Evolutionary conservation across 2,888 invertebrate genomes (phyloP).

Genomic region (Eledona agricola): DNA sequence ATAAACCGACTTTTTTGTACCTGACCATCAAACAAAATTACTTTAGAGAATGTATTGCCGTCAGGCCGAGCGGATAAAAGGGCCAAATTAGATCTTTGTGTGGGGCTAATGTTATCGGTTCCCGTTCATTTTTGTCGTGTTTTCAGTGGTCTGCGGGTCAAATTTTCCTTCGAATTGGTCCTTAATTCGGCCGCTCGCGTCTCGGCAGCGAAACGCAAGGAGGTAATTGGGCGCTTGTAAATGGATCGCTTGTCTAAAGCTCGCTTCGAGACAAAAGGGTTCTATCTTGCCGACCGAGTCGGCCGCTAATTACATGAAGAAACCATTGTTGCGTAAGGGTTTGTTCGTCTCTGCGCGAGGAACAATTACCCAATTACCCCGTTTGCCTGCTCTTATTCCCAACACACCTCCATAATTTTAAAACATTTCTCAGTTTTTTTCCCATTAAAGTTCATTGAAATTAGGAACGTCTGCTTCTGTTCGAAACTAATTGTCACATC

Average conservation of each 20-base stretch:
- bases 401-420: slow-evolving; percentile 29
- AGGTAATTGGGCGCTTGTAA: slow-evolving; percentile 50
- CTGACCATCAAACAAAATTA: too few species aligned
- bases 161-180: slow-evolving; percentile 4
- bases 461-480: slow-evolving; percentile 13
- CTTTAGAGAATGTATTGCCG: background rate
- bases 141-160: too few species aligned
- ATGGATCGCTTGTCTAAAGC: slow-evolving; percentile 44
- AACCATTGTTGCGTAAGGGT: slow-evolving; percentile 56
- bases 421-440: slow-evolving; percentile 32
- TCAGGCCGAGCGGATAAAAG: background rate
- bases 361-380: slow-evolving; percentile 58
- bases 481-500: slow-evolving; percentile 25
- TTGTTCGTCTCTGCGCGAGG: slow-evolving; percentile 52
- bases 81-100: slow-evolving; percentile 4
- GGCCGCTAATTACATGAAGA: slow-evolving; percentile 57
- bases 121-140: slow-evolving; percentile 1
- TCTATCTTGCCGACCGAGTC: slow-evolving; percentile 53
- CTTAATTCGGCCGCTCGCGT: slow-evolving; percentile 15
- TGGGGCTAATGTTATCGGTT: slow-evolving; percentile 6
- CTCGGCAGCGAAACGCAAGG: slow-evolving; percentile 37
- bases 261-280: slow-evolving; percentile 39
- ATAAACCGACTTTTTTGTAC: too few species aligned
- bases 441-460: too few species aligned
- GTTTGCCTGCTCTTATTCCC: slow-evolving; percentile 41